These are phyloP conservation scores for Phyllostomus hastatus DNA, from an alignment of 2,113 vertebrate genomes.

Conservation along the genomic window DNA sequence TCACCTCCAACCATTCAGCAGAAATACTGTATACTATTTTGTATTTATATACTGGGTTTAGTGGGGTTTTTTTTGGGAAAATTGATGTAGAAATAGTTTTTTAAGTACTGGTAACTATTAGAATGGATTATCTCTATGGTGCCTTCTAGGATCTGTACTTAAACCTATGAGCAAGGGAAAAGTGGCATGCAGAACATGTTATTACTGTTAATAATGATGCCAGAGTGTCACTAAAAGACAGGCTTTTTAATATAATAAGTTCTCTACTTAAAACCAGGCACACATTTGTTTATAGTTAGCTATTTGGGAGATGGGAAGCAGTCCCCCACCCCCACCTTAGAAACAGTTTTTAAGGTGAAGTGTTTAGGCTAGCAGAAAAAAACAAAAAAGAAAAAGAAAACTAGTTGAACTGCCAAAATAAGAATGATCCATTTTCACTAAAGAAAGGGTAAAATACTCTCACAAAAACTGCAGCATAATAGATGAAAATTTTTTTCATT, in stretches of 20 bases:
- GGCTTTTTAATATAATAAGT: background rate
- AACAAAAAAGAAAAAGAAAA: background rate
- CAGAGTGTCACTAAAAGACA: background rate
- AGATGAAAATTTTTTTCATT: background rate
- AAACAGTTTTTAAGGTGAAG: constrained; percentile 12
- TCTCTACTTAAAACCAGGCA: background rate
- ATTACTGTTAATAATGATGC: background rate
- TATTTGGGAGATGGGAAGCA: background rate
- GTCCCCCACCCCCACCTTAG: background rate
- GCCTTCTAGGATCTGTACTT: background rate
- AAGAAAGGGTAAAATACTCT: background rate
- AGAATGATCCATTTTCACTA: background rate
- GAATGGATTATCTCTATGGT: background rate
- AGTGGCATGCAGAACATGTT: background rate
- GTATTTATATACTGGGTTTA: background rate
- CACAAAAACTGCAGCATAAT: background rate
- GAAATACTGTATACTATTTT: background rate
- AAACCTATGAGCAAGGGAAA: background rate
- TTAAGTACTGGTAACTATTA: background rate
- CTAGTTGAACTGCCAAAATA: background rate
- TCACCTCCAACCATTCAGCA: background rate
- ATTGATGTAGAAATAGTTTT: background rate
- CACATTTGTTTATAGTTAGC: background rate
- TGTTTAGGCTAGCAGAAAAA: background rate
- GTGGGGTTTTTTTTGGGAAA: background rate